A percentile compares a stretch with the other conserved stretches of the same genome.
phyloP scores from a whole-genome alignment of 2,888 invertebrate genomes.

The Papilio demoleus region DNA sequence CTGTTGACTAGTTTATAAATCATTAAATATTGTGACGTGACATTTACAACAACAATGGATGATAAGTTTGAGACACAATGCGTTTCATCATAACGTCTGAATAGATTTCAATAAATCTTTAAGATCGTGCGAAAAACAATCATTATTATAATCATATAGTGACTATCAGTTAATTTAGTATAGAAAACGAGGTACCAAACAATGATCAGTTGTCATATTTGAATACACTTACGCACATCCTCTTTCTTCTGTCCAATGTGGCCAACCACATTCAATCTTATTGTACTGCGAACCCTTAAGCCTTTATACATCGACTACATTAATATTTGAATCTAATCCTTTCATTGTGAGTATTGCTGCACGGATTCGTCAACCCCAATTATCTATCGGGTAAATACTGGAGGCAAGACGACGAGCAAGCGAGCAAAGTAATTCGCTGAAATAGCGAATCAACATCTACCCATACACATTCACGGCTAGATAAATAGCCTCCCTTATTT shows the following conservation, averaged over 20 bases:
- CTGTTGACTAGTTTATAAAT: not conserved
- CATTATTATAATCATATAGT: not conserved
- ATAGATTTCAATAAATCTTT: constrained; percentile 9
- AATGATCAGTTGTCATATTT: not conserved
- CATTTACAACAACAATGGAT: constrained; percentile 15
- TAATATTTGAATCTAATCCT: too few species aligned
- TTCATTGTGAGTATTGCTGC: too few species aligned
- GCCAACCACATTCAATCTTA: too few species aligned
- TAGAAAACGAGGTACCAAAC: not conserved
- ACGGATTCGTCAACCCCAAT: too few species aligned
- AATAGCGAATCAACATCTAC: too few species aligned
- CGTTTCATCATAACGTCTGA: not conserved
- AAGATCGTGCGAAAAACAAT: constrained; percentile 2
- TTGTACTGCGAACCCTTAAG: too few species aligned
- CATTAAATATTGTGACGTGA: constrained; percentile 13
- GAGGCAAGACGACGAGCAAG: too few species aligned
- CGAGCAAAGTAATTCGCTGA: too few species aligned
- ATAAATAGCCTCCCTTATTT: too few species aligned
- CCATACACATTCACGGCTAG: too few species aligned
- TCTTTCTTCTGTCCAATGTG: not conserved
- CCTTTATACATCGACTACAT: too few species aligned
- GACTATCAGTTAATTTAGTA: not conserved
- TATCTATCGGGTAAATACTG: too few species aligned
- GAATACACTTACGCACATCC: not conserved
- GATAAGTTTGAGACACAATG: constrained; percentile 1